Conservation (phyloP, 2,113 vertebrate species). For the Sinocyclocheilus maitianheensis region DNA sequence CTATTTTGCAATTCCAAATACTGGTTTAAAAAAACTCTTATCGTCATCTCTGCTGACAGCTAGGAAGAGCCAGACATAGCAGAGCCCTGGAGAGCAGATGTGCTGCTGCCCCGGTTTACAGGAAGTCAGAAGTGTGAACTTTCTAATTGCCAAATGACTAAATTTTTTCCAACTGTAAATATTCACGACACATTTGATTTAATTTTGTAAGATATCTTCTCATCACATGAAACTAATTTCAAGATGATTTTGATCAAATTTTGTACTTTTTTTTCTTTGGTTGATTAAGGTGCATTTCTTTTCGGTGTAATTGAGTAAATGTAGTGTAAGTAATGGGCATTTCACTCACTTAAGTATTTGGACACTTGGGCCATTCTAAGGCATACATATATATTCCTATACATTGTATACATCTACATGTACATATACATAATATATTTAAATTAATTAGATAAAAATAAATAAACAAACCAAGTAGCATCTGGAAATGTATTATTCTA, state of each 20-base stretch:
- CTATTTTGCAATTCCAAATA: constrained; percentile 14
- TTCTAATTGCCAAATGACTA: constrained; percentile 5
- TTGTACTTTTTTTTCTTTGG: background rate
- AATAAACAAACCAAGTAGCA: background rate
- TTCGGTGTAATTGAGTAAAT: background rate
- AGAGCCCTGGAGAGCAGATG: constrained; percentile 17
- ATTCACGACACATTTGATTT: background rate
- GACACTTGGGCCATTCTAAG: background rate
- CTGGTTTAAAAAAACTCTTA: background rate
- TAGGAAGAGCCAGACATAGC: constrained; percentile 16
- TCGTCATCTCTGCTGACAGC: constrained; percentile 25
- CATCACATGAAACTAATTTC: background rate
- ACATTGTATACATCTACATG: too few relatives aligned
- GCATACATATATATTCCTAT: too few relatives aligned
- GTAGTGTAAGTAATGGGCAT: too few relatives aligned
- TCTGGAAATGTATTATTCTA: background rate
- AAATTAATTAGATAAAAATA: background rate
- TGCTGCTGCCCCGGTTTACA: background rate
- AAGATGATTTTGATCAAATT: background rate
- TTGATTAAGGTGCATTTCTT: background rate
- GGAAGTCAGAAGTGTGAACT: constrained; percentile 33
- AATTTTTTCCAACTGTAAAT: background rate
- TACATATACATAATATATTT: background rate
- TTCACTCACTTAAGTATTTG: background rate
- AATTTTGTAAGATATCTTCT: background rate